phyloP scores from a whole-genome alignment of 2,797 vertebrate species.

The Otolemur crassicaudatus region DNA sequence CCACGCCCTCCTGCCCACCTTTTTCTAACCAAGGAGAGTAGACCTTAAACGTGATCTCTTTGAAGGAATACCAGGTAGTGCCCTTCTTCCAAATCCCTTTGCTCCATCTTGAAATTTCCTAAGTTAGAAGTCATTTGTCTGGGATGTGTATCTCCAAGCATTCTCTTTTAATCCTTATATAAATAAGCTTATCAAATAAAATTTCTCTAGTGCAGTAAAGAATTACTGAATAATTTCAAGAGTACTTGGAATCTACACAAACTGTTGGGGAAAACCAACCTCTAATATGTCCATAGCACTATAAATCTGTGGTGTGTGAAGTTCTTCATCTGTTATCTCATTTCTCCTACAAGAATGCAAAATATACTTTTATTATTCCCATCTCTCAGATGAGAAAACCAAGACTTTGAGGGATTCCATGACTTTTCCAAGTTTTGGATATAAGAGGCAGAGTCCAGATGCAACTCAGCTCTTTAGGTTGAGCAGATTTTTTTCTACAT shows the following conservation, averaged over 20 bases:
- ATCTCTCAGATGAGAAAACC: not conserved
- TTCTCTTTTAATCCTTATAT: slow-evolving; percentile 55
- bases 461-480: not conserved
- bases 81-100: not conserved
- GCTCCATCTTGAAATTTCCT: not conserved
- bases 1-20: not conserved
- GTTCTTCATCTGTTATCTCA: not conserved
- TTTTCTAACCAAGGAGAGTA: not conserved
- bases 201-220: not conserved
- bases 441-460: not conserved
- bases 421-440: not conserved
- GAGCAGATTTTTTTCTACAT: not conserved
- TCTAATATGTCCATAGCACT: not conserved
- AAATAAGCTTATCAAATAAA: not conserved
- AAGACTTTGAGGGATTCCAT: not conserved
- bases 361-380: not conserved
- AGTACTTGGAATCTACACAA: not conserved
- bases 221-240: not conserved
- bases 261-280: not conserved
- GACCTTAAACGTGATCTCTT: not conserved
- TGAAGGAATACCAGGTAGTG: not conserved
- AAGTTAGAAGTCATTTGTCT: slow-evolving; percentile 12
- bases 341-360: not conserved
- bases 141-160: not conserved
- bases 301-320: not conserved